Evolutionary conservation across 2,113 vertebrate genomes (phyloP), one percentile per base, ranked within the genome.

Genomic region (Macquaria ambigua): DNA sequence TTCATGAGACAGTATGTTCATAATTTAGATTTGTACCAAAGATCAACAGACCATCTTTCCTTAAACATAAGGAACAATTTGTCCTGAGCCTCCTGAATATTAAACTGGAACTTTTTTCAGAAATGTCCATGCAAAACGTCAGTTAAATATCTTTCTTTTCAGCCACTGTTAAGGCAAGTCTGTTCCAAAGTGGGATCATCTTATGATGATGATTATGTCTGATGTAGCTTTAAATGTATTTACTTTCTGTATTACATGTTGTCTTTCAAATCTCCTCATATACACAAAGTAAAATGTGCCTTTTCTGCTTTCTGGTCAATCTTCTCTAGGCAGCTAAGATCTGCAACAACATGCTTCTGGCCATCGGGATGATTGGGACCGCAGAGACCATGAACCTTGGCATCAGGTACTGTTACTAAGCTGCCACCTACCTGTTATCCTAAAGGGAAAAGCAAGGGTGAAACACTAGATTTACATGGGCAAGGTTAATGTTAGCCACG

Each of bases 361-460:
- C 97, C 43, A 97, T 99, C 59, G 96, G 97, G 82, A 99, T 99
- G 98, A 97, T 99, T 88, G 98, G 98, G 85, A 99, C 98, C 1
- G 97, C 98, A 69, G 98, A 99, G 89, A 93, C 97, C 68, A 99
- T 99, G 98, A 99, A 99, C 95, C 97, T 99, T 77, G 98, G 98
- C 91, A 98, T 99, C 95, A 98, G 98, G 98, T 99, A 95, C 18
- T 48, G 37, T 61, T 64, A 69, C 58, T 74, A 61, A 85, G 46
- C 9, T 79, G 25, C 56, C 56, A 37, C 4, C 48, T 39, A 25
- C 15, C 52, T 67, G 52, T 59, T 43, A 73, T 62, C 9, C 48
- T 68, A n/a, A 50, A 56, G 15, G 7, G 10, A 59, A 58, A 77
- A 23, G 16, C 25, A 53, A 69, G 20, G 16, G 64, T 20, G 14